Conservation (phyloP, 2,797 vertebrate species). For the Streptopelia turtur region DNA sequence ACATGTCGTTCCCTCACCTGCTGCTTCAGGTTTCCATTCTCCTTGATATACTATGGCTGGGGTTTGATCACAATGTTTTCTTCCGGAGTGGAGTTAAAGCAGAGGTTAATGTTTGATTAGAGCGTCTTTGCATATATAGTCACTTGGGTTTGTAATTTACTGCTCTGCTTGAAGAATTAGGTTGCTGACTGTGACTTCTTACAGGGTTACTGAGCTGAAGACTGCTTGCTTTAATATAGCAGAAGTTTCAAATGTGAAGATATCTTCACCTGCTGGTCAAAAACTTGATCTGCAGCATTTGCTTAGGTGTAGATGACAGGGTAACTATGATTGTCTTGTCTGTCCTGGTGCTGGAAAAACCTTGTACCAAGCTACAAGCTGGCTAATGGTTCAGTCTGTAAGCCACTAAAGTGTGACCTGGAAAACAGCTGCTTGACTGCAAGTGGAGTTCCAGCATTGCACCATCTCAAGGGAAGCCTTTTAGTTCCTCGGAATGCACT, state of each 20-base stretch:
- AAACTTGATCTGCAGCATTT: conserved; percentile 9
- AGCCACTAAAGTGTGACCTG: neutral
- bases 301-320: conserved; percentile 7
- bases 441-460: conserved; percentile 26
- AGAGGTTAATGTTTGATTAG: conserved; percentile 33
- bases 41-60: conserved; percentile 48
- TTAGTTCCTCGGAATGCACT: conserved; percentile 28
- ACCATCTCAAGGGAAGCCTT: conserved; percentile 13
- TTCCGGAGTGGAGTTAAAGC: conserved; percentile 44
- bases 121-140: conserved; percentile 17
- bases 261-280: conserved; percentile 3
- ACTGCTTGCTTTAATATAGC: neutral
- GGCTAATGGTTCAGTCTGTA: neutral
- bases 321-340: neutral
- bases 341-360: neutral
- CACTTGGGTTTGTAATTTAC: conserved; percentile 28
- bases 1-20: conserved; percentile 48
- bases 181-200: conserved; percentile 32
- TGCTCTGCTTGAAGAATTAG: conserved; percentile 43
- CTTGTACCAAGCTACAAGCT: neutral
- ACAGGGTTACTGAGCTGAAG: conserved; percentile 24
- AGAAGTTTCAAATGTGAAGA: neutral
- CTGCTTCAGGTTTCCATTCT: conserved; percentile 75
- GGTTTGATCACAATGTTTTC: conserved; percentile 67
- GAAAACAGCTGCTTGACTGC: neutral